Percentiles rank a stretch among this genome's conserved stretches.
Conservation (phyloP, 2,797 vertebrate genomes). For the Phaenicophaeus curvirostris region DNA sequence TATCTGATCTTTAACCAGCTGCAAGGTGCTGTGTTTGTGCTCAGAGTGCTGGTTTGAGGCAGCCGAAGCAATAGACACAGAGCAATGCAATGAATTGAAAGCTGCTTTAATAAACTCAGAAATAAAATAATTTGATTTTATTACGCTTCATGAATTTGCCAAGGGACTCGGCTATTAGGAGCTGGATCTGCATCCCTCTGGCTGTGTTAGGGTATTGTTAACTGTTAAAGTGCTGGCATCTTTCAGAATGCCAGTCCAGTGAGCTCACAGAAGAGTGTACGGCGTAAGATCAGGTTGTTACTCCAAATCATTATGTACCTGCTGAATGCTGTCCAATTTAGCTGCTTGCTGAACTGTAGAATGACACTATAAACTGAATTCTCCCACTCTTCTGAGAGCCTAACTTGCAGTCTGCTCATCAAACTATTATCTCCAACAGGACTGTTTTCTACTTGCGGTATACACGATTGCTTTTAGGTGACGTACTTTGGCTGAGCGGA, state of each 20-base stretch:
- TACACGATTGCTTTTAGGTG: neutral
- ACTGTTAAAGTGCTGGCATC: neutral
- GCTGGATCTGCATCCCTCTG: neutral
- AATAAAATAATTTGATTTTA: slow-evolving; percentile 37
- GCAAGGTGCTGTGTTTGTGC: neutral
- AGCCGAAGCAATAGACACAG: neutral
- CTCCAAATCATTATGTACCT: neutral
- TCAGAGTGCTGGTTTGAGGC: neutral
- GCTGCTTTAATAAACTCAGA: slow-evolving; percentile 50
- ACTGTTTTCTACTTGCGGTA: neutral
- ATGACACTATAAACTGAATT: neutral
- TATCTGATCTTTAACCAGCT: neutral
- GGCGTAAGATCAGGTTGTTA: neutral
- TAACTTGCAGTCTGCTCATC: neutral
- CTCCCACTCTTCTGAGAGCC: neutral
- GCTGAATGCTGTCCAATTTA: neutral
- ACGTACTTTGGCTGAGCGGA: neutral
- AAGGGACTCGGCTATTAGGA: slow-evolving; percentile 14
- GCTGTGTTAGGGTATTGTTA: neutral
- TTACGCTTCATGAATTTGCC: slow-evolving; percentile 50
- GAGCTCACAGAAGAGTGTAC: neutral
- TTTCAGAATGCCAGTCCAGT: neutral
- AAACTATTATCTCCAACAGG: neutral
- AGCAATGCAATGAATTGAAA: slow-evolving; percentile 46
- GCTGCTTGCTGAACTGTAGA: neutral